phyloP scores from a whole-genome alignment of 2,888 invertebrate genomes.

The Chrysolina americana region DNA sequence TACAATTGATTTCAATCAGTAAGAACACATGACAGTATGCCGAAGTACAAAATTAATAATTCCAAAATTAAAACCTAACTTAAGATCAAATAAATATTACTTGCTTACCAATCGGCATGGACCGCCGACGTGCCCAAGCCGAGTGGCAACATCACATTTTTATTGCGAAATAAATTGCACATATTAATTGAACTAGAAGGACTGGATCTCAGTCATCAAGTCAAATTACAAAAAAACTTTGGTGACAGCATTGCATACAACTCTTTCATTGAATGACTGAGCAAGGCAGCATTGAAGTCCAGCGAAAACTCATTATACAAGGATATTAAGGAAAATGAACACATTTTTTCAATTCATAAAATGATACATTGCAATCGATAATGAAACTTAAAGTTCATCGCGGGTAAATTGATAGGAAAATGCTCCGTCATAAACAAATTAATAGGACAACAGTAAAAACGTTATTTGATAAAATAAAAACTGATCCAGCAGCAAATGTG shows the following conservation, averaged over 20 bases:
- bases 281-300: slow-evolving; percentile 36
- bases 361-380: background rate
- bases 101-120: slow-evolving; percentile 44
- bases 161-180: slow-evolving; percentile 65
- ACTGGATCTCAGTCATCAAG: slow-evolving; percentile 45
- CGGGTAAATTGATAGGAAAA: background rate
- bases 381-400: background rate
- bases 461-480: background rate
- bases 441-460: background rate
- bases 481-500: background rate
- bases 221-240: slow-evolving; percentile 59
- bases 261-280: slow-evolving; percentile 57
- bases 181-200: slow-evolving; percentile 51
- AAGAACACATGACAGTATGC: slow-evolving; percentile 41
- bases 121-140: slow-evolving; percentile 37
- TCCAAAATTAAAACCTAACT: slow-evolving; percentile 36
- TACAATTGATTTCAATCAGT: slow-evolving; percentile 37
- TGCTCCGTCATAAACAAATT: background rate
- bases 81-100: slow-evolving; percentile 50
- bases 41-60: slow-evolving; percentile 41
- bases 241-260: slow-evolving; percentile 63
- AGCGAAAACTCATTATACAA: slow-evolving; percentile 49
- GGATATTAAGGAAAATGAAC: slow-evolving; percentile 24
- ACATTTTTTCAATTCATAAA: slow-evolving; percentile 2
- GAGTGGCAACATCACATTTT: slow-evolving; percentile 59